Base-by-base conservation (phyloP, 1,140 invertebrate genomes). In the Ceratosolen solmsi region DNA sequence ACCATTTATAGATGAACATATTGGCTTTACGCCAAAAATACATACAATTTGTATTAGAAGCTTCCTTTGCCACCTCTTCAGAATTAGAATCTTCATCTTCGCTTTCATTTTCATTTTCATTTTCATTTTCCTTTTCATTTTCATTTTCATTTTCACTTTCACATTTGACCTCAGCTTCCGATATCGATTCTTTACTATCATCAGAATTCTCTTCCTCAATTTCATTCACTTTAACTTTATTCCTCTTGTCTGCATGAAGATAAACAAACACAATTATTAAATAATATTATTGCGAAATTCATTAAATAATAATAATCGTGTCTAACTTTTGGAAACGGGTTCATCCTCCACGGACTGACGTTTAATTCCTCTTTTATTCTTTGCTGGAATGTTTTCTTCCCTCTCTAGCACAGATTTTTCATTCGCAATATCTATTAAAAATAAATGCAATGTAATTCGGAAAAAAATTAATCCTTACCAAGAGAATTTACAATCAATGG, bases 171-270 rank as follows among this genome's bases (percentile, higher is more conserved):
- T 75, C n/a, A 41, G 22, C 33, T 75, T 58, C 73, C 58, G 8
- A 27, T 13, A 8, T 38, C 60, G 5, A 78, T 60, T 76, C 41
- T 56, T 11, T 58, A 9, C 9, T 20, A 41, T 71, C 11, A 78
- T 41, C 77, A 68, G 9, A 7, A 4, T 46, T 36, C 54, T 72
- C 30, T 38, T 81, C 72, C 54, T 75, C 36, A 70, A 22, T 46
- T 41, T 82, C 15, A 25, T 65, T 58, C 30, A 71, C 38, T 72
- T 86, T 77, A 30, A 73, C 33, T n/a, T 30, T 72, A 30, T 54
- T 36, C 2, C 58, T 68, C 5, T 49, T 76, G 51, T 84, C 78
- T 79, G 82, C 83, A 72, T 84, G 82, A 83, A 74, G 17, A 71
- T 56, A 85, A 46, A 5, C 60, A 41, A 74, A 36, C 46, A 46